Evolutionary conservation across 2,113 vertebrate genomes (phyloP).

Genomic region (Todiramphus saurophagus): DNA sequence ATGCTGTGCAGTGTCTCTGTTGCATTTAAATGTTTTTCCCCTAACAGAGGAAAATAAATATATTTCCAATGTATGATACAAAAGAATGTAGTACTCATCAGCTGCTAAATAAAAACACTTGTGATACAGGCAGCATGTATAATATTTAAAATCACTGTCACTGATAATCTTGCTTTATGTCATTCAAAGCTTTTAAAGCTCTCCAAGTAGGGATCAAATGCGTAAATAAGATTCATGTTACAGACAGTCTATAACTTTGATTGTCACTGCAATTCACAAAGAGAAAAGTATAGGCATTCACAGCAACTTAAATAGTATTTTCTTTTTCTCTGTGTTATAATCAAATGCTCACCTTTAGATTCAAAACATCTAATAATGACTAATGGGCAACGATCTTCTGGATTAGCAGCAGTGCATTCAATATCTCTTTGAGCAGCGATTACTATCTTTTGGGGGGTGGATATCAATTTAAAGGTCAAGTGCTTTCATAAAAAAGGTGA

Average conservation of each 20-base stretch:
- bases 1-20: neutral
- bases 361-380: conserved; percentile 44
- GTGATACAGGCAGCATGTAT: neutral
- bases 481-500: conserved; percentile 75
- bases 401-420: conserved; percentile 58
- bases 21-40: neutral
- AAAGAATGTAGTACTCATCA: conserved; percentile 3
- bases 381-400: conserved; percentile 52
- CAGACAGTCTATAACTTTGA: conserved; percentile 39
- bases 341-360: conserved; percentile 21
- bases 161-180: conserved; percentile 28
- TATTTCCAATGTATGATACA: neutral
- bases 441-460: conserved; percentile 54
- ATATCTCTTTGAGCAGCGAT: conserved; percentile 65
- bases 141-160: conserved; percentile 50
- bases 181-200: conserved; percentile 25
- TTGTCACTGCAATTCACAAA: conserved; percentile 12
- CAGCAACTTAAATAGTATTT: conserved; percentile 29
- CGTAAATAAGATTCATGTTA: conserved; percentile 36
- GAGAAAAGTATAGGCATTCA: conserved; percentile 25
- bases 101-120: neutral
- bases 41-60: neutral
- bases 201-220: conserved; percentile 21
- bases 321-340: conserved; percentile 29
- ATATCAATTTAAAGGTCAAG: conserved; percentile 80